These are phyloP conservation scores for Phrynosoma platyrhinos DNA, from an alignment of 2,113 vertebrate genomes.

Conservation along the genomic window DNA sequence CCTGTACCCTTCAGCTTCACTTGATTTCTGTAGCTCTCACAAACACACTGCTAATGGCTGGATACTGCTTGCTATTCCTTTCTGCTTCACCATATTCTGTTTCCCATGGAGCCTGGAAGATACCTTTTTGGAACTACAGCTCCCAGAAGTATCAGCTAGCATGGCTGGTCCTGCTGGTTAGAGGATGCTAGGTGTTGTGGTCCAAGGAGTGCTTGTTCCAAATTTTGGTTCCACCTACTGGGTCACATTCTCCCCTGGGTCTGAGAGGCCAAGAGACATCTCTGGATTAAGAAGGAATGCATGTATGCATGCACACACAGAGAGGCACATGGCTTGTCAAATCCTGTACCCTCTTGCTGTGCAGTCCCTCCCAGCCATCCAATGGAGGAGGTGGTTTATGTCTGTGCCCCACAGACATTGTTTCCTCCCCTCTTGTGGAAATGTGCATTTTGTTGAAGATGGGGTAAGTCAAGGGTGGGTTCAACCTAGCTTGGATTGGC, in stretches of 20 bases:
- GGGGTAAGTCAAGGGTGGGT: background rate
- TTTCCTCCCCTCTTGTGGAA: no score
- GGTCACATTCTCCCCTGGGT: background rate
- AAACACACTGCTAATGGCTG: no score
- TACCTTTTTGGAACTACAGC: no score
- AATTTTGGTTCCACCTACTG: background rate
- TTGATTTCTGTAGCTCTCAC: no score
- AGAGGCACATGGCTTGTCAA: background rate
- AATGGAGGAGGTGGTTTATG: background rate
- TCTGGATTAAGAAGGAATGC: background rate
- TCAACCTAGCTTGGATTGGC: background rate
- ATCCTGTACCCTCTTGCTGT: background rate
- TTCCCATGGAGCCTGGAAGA: no score
- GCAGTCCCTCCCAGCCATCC: background rate
- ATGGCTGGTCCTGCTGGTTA: no score
- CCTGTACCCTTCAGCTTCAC: background rate
- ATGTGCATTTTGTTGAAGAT: background rate
- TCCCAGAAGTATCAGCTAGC: no score
- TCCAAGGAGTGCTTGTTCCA: no score
- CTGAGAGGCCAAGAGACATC: background rate
- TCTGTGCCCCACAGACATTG: background rate
- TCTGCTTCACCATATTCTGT: background rate
- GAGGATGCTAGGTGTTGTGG: no score
- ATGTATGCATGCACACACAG: background rate
- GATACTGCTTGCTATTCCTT: background rate